phyloP scores from a whole-genome alignment of 2,797 vertebrate species.

The Percopsis omiscomaycus region DNA sequence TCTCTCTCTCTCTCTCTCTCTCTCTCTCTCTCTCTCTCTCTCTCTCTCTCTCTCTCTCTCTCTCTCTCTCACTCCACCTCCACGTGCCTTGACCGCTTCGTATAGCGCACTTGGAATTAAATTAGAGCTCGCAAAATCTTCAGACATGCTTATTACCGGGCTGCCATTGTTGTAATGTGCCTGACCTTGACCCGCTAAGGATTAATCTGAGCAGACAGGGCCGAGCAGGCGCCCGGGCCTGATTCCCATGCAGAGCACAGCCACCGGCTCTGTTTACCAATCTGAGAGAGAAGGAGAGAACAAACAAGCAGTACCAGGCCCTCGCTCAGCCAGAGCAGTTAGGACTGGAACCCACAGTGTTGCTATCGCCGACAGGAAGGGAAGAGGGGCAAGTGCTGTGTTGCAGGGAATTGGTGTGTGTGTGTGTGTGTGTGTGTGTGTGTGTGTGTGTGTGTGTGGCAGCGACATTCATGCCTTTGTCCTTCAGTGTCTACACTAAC shows the following conservation, averaged over 20 bases:
- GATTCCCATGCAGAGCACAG: constrained; percentile 72
- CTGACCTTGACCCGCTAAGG: constrained; percentile 77
- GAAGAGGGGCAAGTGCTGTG: background rate
- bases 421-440: constrained; percentile 12
- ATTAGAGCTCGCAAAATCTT: constrained; percentile 71
- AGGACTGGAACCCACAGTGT: constrained; percentile 38
- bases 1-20: no score
- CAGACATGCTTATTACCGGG: constrained; percentile 70
- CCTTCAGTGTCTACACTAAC: background rate
- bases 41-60: constrained; percentile 16
- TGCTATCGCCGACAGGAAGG: constrained; percentile 18
- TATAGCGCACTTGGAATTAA: constrained; percentile 65
- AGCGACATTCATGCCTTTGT: background rate
- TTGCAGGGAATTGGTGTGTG: background rate
- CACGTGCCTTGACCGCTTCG: constrained; percentile 47
- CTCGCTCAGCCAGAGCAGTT: constrained; percentile 46
- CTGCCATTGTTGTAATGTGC: constrained; percentile 71
- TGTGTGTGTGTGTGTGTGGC: constrained; percentile 7
- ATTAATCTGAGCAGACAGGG: constrained; percentile 71
- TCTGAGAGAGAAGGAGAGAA: constrained; percentile 61
- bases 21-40: no score
- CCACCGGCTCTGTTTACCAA: constrained; percentile 65
- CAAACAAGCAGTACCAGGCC: constrained; percentile 60
- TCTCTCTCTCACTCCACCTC: constrained; percentile 6
- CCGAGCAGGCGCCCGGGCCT: constrained; percentile 44